Evolutionary conservation across 2,888 invertebrate genomes (phyloP), one percentile per base, ranked within the genome.

Genomic region (Metacarcinus magister): DNA sequence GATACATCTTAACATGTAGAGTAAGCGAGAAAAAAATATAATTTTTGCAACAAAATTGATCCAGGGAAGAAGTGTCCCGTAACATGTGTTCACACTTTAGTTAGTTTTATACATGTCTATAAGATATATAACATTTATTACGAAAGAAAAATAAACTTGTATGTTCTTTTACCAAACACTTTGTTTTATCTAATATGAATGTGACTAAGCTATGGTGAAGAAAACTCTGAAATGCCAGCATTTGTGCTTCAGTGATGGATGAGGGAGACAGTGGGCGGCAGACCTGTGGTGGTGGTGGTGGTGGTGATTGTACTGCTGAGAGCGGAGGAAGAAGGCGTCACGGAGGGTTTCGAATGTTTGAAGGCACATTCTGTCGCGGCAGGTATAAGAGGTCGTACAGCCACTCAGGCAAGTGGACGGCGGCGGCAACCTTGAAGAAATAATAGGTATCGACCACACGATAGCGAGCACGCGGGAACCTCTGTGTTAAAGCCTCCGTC

Each of bases 321-420:
- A 2, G 23, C 4, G 60, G 60, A 67, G 23, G 60, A 23, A 19
- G 23, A 48, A 48, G 13, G 23, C 13, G 13, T 67, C 28, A 28
- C n/a, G 75, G 28, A 75, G 75, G 75, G 75, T 75, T 28, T 4
- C 28, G 10, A n/a, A 28, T 60, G 60, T 23, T n/a, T 8, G 28
- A 75, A n/a, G 28, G 75, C 10, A 75, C 23, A 2, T n/a, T 75
- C 8, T 75, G 75, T n/a, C n/a, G 23, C 10, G 75, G 28, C 28
- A 28, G 75, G 75, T 75, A 95, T 13, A 95, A 10, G 5, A 96
- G 82, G 67, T 82, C 91, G 19, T 48, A 94, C 23, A 96, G 48
- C 96, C 96, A 96, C 94, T 96, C 96, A 0, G 96, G 96, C 4
- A 96, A 43, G 54, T 96, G 94, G 19, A 89, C 23, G 19, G 67